Evolutionary conservation across 2,888 invertebrate species (phyloP), one percentile per base, ranked within the genome.

Genomic region (Acronicta alni): DNA sequence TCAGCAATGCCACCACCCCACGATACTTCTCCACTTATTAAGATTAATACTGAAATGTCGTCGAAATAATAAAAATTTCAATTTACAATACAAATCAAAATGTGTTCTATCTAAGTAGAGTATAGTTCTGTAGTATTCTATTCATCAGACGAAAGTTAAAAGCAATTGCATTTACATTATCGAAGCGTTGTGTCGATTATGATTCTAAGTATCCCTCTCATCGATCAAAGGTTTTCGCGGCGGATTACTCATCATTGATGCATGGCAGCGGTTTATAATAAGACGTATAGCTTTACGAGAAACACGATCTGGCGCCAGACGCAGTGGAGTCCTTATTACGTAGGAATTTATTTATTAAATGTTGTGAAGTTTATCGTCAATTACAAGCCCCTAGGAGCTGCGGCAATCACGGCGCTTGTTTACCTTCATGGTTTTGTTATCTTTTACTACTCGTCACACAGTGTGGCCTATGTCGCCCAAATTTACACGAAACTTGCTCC

Each of bases 291-390:
- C 48, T 55, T 56, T 60, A 67, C 80, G 88, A n/a, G n/a, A 82
- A 87, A 89, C 72, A 80, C 65, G 83, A 89, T 73, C 77, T 63
- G 86, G 86, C 88, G 87, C 84, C 86, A 72, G 67, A 53, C 67
- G 64, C 60, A 8, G 26, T 39, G 45, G 43, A 57, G 44, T 43
- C 66, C 38, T 35, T 16, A 46, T 37, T 47, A 53, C 66, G 43
- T 18, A 43, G 47, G 38, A 58, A 57, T 57, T 54, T 45, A 51
- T 46, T 59, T 56, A 58, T 44, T 60, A 52, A 57, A 67, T 56
- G 26, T 62, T 56, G 43, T 54, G n/a, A 77, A 71, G 60, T 62
- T 77, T 68, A 67, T 68, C 75, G 41, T 51, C 56, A 55, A 55
- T 57, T 54, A 54, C 68, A 59, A 32, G 43, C 46, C 53, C 51